Conservation (phyloP, 2,113 vertebrate species). For the Coryphaenoides rupestris region DNA sequence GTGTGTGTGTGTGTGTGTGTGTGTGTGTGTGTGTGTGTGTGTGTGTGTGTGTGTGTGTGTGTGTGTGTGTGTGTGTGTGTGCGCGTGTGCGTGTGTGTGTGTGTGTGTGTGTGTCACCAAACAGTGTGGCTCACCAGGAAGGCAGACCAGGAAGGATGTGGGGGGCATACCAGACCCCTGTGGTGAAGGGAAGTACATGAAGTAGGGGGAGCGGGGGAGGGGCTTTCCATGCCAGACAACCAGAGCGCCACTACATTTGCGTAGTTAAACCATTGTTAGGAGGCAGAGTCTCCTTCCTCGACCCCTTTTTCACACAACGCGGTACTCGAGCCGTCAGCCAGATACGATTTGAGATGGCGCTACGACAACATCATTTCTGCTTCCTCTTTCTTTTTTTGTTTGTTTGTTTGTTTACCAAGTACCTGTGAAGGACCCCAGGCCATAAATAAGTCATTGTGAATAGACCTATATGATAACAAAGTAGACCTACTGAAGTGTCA, state of each 20-base stretch:
- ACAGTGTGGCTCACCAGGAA: too few relatives aligned
- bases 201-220: not conserved
- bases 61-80: too few relatives aligned
- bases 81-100: too few relatives aligned
- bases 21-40: too few relatives aligned
- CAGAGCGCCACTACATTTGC: not conserved
- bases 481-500: too few relatives aligned
- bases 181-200: constrained; percentile 2
- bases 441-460: constrained; percentile 52
- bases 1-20: too few relatives aligned
- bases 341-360: too few relatives aligned
- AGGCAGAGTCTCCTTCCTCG: not conserved
- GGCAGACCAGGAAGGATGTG: constrained; percentile 18
- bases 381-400: too few relatives aligned
- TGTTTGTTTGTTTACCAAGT: constrained; percentile 9
- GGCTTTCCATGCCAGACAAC: constrained; percentile 6
- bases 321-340: too few relatives aligned
- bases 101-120: not conserved
- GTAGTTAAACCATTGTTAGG: not conserved
- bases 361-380: too few relatives aligned
- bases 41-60: too few relatives aligned
- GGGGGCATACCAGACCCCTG: constrained; percentile 1
- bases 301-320: too few relatives aligned
- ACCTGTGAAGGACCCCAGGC: not conserved
- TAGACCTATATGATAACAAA: constrained; percentile 7